Conservation (phyloP, 2,797 vertebrate genomes). For the Pachyuromys duprasi region DNA sequence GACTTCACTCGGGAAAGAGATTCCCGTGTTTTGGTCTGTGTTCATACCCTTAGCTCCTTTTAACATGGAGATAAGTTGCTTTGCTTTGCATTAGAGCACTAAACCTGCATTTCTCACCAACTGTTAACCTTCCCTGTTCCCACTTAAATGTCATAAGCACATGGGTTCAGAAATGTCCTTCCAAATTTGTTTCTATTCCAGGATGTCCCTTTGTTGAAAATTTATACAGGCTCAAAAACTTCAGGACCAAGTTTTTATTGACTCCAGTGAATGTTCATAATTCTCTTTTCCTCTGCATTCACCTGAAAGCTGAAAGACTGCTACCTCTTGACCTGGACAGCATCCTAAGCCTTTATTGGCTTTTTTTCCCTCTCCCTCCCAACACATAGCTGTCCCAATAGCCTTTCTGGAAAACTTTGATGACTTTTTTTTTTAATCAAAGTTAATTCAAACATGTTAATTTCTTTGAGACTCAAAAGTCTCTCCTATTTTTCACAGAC, state of each 20-base stretch:
- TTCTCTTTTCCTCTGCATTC: background rate
- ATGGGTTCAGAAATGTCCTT: background rate
- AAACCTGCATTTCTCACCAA: background rate
- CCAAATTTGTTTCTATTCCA: background rate
- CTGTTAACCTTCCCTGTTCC: background rate
- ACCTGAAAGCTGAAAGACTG: too few species aligned
- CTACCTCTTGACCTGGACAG: background rate
- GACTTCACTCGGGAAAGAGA: background rate
- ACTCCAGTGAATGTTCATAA: background rate
- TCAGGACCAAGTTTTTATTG: background rate
- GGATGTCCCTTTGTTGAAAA: background rate
- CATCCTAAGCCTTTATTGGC: background rate
- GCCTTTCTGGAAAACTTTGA: conserved; percentile 10
- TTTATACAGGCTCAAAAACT: background rate
- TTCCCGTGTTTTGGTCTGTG: background rate
- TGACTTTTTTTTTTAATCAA: background rate
- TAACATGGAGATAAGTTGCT: background rate
- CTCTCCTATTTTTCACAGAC: too few species aligned
- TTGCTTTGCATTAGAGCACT: background rate
- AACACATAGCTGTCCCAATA: too few species aligned
- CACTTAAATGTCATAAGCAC: background rate
- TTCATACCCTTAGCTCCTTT: background rate
- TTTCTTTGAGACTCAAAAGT: background rate
- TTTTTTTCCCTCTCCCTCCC: background rate
- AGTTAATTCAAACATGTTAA: background rate